These are phyloP conservation scores for Lomographa bimaculata DNA, from an alignment of 2,888 invertebrate genomes.

Conservation along the genomic window DNA sequence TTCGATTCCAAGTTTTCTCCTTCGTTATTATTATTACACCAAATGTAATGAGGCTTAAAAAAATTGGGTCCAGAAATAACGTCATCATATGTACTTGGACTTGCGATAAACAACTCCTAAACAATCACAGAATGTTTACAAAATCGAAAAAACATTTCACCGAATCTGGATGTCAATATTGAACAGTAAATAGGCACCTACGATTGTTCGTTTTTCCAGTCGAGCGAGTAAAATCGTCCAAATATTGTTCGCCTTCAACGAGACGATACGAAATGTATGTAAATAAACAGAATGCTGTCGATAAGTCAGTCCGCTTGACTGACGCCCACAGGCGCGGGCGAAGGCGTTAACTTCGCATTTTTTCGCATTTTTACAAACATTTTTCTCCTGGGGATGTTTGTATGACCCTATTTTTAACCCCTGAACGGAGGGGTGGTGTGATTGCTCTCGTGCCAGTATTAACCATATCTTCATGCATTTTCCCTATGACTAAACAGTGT, in stretches of 20 bases:
- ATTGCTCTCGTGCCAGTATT: constrained; percentile 10
- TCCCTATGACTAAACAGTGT: neutral
- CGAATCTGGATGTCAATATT: constrained; percentile 33
- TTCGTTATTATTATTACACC: too few relatives aligned
- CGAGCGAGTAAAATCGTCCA: constrained; percentile 36
- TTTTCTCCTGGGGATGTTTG: constrained; percentile 18
- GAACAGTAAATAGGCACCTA: constrained; percentile 34
- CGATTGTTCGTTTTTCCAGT: constrained; percentile 42
- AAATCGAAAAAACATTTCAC: constrained; percentile 30
- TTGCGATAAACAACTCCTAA: constrained; percentile 15
- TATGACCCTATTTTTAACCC: constrained; percentile 17
- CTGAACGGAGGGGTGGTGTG: constrained; percentile 3
- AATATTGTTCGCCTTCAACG: constrained; percentile 39
- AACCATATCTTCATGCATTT: constrained; percentile 3
- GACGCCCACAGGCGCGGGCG: constrained; percentile 36
- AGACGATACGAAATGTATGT: constrained; percentile 35
- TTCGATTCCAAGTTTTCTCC: too few relatives aligned
- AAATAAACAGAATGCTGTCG: constrained; percentile 34
- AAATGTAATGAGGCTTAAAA: too few relatives aligned
- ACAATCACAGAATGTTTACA: constrained; percentile 27
- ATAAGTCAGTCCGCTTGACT: constrained; percentile 43
- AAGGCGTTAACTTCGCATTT: constrained; percentile 28
- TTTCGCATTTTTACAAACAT: constrained; percentile 24
- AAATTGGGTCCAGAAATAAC: too few relatives aligned
- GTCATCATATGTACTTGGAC: constrained; percentile 5